These are phyloP conservation scores for Novumbra hubbsi DNA, from an alignment of 2,797 vertebrate species.

Conservation along the genomic window DNA sequence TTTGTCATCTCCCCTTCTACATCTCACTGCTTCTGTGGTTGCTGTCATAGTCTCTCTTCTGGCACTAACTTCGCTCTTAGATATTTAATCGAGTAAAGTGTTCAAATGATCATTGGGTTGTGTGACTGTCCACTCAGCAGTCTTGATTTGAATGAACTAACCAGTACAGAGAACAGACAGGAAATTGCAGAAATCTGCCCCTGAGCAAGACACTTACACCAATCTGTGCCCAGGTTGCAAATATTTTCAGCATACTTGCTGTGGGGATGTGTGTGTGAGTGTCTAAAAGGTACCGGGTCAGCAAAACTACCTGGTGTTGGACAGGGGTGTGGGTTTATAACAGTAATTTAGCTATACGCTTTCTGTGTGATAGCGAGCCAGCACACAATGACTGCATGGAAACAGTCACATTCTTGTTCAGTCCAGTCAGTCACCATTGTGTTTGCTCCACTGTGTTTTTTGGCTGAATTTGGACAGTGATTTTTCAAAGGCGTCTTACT, in stretches of 20 bases:
- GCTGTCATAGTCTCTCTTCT: too few species aligned
- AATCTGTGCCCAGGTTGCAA: too few species aligned
- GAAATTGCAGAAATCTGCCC: neutral
- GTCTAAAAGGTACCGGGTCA: neutral
- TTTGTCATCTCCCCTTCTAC: neutral
- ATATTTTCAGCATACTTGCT: neutral
- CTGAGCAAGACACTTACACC: too few species aligned
- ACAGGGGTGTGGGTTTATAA: neutral
- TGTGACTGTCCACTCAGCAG: too few species aligned
- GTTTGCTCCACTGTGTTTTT: neutral
- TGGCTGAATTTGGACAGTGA: neutral
- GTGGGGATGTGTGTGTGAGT: neutral
- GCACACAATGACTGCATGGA: neutral
- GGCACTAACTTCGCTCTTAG: too few species aligned
- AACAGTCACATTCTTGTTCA: neutral
- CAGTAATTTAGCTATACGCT: neutral
- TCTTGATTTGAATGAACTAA: too few species aligned
- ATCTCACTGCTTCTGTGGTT: too few species aligned
- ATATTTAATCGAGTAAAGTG: too few species aligned
- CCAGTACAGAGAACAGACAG: neutral
- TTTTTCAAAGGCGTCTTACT: neutral
- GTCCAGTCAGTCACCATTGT: neutral
- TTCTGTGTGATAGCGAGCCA: too few species aligned
- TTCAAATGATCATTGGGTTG: too few species aligned
- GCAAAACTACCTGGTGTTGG: neutral